Base-by-base conservation (phyloP, 2,113 vertebrate genomes). In the Syngnathoides biaculeatus region DNA sequence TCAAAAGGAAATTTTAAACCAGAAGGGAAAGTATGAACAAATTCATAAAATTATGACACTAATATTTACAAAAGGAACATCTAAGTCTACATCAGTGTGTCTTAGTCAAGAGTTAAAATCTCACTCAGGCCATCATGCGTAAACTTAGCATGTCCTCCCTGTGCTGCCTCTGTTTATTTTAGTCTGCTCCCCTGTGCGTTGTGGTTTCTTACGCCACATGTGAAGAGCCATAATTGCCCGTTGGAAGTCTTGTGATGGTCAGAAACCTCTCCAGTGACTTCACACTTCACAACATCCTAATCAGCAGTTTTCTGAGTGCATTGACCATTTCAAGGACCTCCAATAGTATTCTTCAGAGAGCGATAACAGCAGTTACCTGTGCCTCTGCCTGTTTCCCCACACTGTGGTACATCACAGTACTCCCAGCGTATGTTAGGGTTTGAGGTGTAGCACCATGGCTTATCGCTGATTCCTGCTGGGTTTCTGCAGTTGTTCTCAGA, bases 381-480 rank as follows among this genome's bases (percentile, higher is more conserved):
- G 1, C 19, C 62, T 7, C 24, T 82, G 91, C 82, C 83, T 19
- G 43, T 56, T 53, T 93, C 86, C 53, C 82, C 90, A 82, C 94
- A 95, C 27, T 72, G 87, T 9, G 91, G 90, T 27, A 97, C 88
- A 0, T 76, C 83, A 68, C 95, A 97, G 74, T 94, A 95, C 79
- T 97, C 95, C 95, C 95, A 96, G 79, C 87, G 93, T 57, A 94
- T 84, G 0, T 88, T 89, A 9, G 90, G 88, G 71, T 92, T 90
- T 45, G 79, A 91, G 39, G 94, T 95, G 78, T 92, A 95, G 73
- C 95, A 97, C 95, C 95, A 97, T 8, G 95, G 95, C 69, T 83
- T 90, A 43, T 94, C 91, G 0, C 92, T 92, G 82, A 94, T 92
- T 68, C 93, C 95, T 43, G 94, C 95, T 0, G 95, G 95, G 78